Base-by-base conservation (phyloP, 2,797 vertebrate species). In the Tamandua tetradactyla region DNA sequence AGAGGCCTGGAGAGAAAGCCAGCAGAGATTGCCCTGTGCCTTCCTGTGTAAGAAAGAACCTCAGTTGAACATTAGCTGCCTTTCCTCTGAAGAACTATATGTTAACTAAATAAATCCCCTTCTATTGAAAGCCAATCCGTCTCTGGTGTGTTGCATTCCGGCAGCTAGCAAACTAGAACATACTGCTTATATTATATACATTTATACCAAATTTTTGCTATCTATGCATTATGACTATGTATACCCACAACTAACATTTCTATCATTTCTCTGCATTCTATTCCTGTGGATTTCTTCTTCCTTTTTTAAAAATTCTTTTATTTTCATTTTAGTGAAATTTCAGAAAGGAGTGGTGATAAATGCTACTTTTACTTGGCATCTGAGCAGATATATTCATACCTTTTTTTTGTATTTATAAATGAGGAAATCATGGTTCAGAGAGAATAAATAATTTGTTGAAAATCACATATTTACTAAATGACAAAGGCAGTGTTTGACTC, bases 271-370 rank as follows among this genome's bases (percentile, higher is more conserved):
- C 3, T 72, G 49, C 25, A 75, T 61, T 74, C 84, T 32, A 47
- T 91, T 74, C 22, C 69, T 87, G 11, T 37, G n/a, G 32, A 66
- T 87, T 75, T 74, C 30, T 47, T 59, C 62, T 83, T 55, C 52
- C 52, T 55, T 55, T 72, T 88, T 32, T 62, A 91, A 76, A 84
- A 79, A 55, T 49, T 20, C 89, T 79, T 89, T 81, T 82, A 44
- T 62, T 93, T 89, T 91, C 61, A 79, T 49, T 64, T 95, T 55
- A 89, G 32, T 86, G n/a, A 44, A 80, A 44, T 90, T 89, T 94
- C 75, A 79, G 59, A 91, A 91, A 82, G 27, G 7, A 84, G 18
- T n/a, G 12, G 78, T 72, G 27, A 66, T 61, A 52, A 84, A 61
- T 22, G 47, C 17, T 12, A 47, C 71, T 0, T 61, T 86, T 93